Evolutionary conservation across 1,140 invertebrate species (phyloP).

Genomic region (Caenorhabditis briggsae): DNA sequence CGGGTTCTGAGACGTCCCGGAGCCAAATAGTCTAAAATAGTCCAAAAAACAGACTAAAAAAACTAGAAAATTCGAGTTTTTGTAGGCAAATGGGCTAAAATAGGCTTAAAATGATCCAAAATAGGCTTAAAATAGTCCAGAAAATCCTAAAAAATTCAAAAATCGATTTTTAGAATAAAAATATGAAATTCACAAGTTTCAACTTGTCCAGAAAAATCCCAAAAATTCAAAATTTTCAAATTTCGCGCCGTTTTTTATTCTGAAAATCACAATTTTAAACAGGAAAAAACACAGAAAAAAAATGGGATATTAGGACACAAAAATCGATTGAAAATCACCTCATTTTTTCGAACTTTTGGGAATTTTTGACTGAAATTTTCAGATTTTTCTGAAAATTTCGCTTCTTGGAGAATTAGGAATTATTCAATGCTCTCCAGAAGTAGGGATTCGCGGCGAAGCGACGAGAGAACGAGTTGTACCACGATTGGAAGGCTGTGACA

Average conservation of each 20-base stretch:
- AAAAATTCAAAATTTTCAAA: background rate
- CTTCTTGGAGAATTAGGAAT: background rate
- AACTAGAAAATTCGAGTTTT: too few species aligned
- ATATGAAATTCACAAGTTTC: background rate
- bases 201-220: background rate
- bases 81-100: background rate
- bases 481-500: slow-evolving; percentile 12
- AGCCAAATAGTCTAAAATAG: too few species aligned
- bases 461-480: slow-evolving; percentile 39
- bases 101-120: background rate
- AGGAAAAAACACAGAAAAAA: background rate
- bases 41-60: too few species aligned
- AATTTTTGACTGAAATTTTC: background rate
- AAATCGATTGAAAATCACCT: background rate
- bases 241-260: background rate
- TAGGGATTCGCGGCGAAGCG: slow-evolving; percentile 36
- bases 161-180: background rate
- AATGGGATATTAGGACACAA: background rate
- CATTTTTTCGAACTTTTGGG: background rate
- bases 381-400: background rate
- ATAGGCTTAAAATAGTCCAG: background rate
- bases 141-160: background rate
- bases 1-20: too few species aligned
- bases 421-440: slow-evolving; percentile 35
- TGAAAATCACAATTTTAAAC: background rate